Base-by-base conservation (phyloP, 2,888 invertebrate genomes). In the Leptopilina drosophilae region DNA sequence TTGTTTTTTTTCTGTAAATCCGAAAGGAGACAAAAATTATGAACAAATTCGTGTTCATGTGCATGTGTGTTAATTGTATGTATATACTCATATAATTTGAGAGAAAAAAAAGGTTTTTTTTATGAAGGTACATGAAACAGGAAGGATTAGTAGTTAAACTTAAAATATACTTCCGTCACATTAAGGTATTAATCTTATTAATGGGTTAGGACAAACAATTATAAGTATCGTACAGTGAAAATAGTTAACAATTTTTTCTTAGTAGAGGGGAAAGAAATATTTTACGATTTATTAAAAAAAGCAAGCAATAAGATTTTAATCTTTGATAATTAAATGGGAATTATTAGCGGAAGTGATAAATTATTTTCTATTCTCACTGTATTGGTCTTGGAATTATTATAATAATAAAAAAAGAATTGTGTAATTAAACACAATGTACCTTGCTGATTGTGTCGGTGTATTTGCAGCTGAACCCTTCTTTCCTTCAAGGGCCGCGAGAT, bases 401-500 rank as follows among this genome's bases (percentile, higher is more conserved):
- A 11, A 49, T 49, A 11, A 82, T 20, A 20, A 78, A 82, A 53
- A 81, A 79, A 33, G 33, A 33, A 82, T 77, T 80, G 75, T 26
- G 12, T 69, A 69, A 73, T 56, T 56, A 33, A 69, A 26, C 11
- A 46, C n/a, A 78, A 82, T 87, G 88, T 92, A 97, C 96, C 96
- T 96, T 81, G 96, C 95, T 5, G 97, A 95, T 90, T 96, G 96
- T 15, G 97, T 97, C 53, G 97, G 97, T 8, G 97, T 97, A 89
- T 97, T 97, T 66, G 96, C 96, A 1, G 96, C 95, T 2, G 96
- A 96, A 1, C 96, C 95, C 92, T 97, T 98, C 92, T 97, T 97
- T 77, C 99, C 99, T 91, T 99, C 99, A 81, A 99, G 92, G 0
- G 97, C 95, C 64, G 96, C 97, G 82, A 99, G 94, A 92, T 99